Evolutionary conservation across 2,888 invertebrate genomes (phyloP), one percentile per base, ranked within the genome.

Genomic region (Uloborus plumipes): DNA sequence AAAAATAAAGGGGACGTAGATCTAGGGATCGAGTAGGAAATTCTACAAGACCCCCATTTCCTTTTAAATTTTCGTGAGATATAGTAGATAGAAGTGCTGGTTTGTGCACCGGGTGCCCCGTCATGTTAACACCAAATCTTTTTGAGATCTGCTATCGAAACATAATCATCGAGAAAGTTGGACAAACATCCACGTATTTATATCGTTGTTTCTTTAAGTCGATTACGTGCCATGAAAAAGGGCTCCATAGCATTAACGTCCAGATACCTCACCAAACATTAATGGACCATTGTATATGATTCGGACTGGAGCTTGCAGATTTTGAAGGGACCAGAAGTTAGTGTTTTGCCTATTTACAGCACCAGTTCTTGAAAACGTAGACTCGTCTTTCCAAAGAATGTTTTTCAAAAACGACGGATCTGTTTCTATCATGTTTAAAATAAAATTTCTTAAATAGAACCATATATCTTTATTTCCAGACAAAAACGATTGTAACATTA

Each of bases 281-380:
- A 11, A 61, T 61, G 61, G 26, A 4, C 2, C 55, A 6, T n/a
- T 16, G n/a, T 2, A n/a, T 18, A n/a, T 18, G 14, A 15, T 15
- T 15, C 53, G 15, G 14, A 51, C 53, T 15, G 14, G 53, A 15
- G 53, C 15, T 51, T 15, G 55, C 3, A 3, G 3, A 26, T 26
- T 26, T 4, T 26, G 26, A 2, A 26, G 26, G 4, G 26, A 26
- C 61, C 15, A 18, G 61, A 18, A 61, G 26, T 61, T 3, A 15
- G 61, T 20, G 20, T 61, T 61, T 20, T 61, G 61, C 61, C 61
- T 61, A 61, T 61, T 61, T 7, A 61, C 61, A 22, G 9, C 7
- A 22, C 61, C 61, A 26, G 18, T 26, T 26, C 61, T 18, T 26
- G 61, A 22, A 61, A 61, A 61, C 7, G 18, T 18, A 20, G 2